Conservation (phyloP, 2,888 invertebrate genomes). For the Balanococcus diminutus region DNA sequence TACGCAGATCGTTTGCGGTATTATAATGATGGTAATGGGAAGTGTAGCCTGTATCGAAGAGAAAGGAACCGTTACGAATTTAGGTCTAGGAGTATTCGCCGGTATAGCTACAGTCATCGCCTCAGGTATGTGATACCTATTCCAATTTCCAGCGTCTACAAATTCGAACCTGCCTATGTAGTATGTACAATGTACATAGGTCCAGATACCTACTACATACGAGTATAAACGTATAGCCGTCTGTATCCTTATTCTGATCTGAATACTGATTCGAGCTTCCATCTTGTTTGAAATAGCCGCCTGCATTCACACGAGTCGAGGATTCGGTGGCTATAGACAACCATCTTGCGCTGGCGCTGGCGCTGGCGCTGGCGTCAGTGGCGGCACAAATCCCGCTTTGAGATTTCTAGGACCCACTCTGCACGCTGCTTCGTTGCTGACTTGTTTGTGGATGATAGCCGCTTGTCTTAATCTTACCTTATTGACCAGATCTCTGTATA, state of each 20-base stretch:
- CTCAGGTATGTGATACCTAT: conserved; percentile 66
- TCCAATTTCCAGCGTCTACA: not conserved
- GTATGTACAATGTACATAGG: not conserved
- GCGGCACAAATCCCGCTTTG: conserved; percentile 60
- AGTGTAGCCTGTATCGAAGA: conserved; percentile 71
- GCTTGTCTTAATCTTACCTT: conserved; percentile 66
- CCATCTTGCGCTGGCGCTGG: conserved; percentile 60
- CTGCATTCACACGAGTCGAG: conserved; percentile 69
- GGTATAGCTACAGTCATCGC: conserved; percentile 68
- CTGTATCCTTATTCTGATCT: not conserved
- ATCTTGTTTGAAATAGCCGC: conserved; percentile 62
- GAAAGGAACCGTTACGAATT: conserved; percentile 66
- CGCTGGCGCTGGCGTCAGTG: too few relatives aligned
- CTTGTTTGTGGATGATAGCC: conserved; percentile 66
- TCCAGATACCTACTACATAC: not conserved
- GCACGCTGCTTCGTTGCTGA: conserved; percentile 61
- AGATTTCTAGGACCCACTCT: conserved; percentile 62
- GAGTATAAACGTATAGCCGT: not conserved
- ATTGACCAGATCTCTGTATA: conserved; percentile 66
- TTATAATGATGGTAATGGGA: conserved; percentile 70
- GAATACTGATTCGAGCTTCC: not conserved
- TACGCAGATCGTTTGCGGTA: conserved; percentile 60
- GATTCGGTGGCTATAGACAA: conserved; percentile 62
- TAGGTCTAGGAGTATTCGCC: conserved; percentile 69
- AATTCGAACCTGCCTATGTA: not conserved